Percentiles rank a stretch among this genome's conserved stretches.
Evolutionary conservation across 2,888 invertebrate genomes (phyloP).

Genomic region (Tromatobia lineatoria): DNA sequence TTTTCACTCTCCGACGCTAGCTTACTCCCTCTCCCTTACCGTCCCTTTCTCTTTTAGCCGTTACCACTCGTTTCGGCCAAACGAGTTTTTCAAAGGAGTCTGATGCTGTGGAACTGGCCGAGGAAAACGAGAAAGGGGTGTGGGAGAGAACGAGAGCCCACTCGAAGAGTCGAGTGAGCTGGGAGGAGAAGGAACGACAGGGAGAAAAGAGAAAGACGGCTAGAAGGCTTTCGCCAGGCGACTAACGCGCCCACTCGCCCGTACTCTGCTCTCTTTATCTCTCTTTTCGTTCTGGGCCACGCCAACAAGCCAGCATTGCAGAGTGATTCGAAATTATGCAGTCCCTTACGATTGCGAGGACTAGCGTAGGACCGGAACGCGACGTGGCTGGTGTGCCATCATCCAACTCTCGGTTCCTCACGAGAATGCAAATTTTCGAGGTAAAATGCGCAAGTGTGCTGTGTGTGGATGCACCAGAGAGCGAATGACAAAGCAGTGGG

Average conservation of each 20-base stretch:
- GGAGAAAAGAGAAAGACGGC: conserved; percentile 29
- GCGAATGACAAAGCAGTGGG: conserved; percentile 24
- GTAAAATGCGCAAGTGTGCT: conserved; percentile 61
- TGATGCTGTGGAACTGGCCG: conserved; percentile 30
- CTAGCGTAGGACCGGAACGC: conserved; percentile 49
- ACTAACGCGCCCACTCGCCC: conserved; percentile 62
- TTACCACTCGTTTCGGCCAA: conserved; percentile 46
- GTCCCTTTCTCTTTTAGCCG: conserved; percentile 30
- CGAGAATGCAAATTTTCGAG: conserved; percentile 67
- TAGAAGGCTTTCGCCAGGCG: conserved; percentile 45
- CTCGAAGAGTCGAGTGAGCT: conserved; percentile 43
- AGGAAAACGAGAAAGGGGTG: conserved; percentile 53
- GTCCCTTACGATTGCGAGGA: conserved; percentile 62
- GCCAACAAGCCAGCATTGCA: conserved; percentile 45
- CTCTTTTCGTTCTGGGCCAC: conserved; percentile 19
- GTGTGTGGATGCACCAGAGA: conserved; percentile 32
- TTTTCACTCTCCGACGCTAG: conserved; percentile 38
- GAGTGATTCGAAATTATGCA: conserved; percentile 68
- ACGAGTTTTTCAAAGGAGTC: conserved; percentile 62
- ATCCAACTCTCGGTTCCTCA: conserved; percentile 48
- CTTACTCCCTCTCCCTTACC: conserved; percentile 3
- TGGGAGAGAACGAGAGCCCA: conserved; percentile 37
- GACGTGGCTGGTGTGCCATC: conserved; percentile 58
- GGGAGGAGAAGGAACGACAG: conserved; percentile 31
- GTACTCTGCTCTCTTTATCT: conserved; percentile 31